phyloP scores from a whole-genome alignment of 2,797 vertebrate genomes.

The Microhierax caerulescens region DNA sequence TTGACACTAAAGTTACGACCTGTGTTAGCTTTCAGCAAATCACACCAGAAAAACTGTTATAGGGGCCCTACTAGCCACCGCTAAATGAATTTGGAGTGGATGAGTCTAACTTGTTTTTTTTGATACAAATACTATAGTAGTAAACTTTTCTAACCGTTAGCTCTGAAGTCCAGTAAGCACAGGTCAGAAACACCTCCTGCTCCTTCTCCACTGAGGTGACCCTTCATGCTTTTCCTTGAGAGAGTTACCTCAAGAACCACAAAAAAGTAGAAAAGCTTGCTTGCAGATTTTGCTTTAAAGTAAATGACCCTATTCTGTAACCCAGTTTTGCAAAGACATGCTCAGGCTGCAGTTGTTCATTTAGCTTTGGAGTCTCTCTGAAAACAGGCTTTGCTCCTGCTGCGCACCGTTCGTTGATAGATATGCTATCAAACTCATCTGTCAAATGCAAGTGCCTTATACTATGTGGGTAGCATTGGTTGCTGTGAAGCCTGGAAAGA shows the following conservation, averaged over 20 bases:
- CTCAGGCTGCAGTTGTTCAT: background rate
- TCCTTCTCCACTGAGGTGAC: background rate
- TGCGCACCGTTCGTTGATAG: background rate
- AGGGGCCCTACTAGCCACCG: background rate
- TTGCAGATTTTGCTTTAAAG: background rate
- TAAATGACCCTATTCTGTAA: background rate
- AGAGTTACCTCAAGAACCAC: background rate
- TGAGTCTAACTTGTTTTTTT: background rate
- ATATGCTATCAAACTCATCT: background rate
- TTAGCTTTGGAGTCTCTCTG: background rate
- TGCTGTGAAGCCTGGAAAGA: background rate
- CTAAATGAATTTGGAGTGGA: background rate
- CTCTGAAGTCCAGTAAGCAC: background rate
- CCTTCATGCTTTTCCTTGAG: background rate
- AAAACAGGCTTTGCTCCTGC: background rate
- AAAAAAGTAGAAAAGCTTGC: background rate
- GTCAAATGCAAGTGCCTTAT: background rate
- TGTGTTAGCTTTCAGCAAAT: background rate
- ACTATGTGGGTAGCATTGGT: background rate
- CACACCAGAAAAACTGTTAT: background rate
- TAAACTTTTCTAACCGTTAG: background rate
- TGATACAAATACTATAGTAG: background rate
- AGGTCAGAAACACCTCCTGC: background rate
- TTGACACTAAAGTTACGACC: background rate
- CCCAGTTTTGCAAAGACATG: background rate